Base-by-base conservation (phyloP, 1,140 invertebrate genomes). In the Acromyrmex charruanus region DNA sequence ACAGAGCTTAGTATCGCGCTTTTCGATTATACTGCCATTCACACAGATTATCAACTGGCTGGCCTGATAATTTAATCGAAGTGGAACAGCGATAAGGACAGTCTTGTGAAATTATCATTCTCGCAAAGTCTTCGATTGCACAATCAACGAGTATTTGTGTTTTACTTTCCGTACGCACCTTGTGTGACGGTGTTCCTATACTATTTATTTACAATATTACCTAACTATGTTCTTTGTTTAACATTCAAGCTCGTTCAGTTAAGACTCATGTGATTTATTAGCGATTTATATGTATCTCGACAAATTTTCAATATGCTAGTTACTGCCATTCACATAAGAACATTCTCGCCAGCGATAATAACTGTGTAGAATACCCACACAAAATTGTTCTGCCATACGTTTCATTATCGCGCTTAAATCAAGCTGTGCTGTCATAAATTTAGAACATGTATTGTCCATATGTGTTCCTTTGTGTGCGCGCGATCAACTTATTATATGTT, bases 251-350 rank as follows among this genome's bases (percentile, higher is more conserved):
- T 61, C 18, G 39, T 63, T 84, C 35, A 75, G 69, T 75, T 25
- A 61, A 28, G 49, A 28, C 44, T 25, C 44, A 28, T 16, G 35
- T 51, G 55, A 84, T 84, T 84, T 84, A 84, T 61, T 51, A 51
- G 18, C 55, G 9, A 82, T 71, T 69, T 74, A 31, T 80, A 68
- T 80, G 63, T 80, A 69, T 68, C 77, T 82, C 68, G 6, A 61
- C 7, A 75, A 51, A 75, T 84, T 63, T 84, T 49, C 39, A 35
- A 51, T 10, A 51, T 71, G 66, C n/a, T 14, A 28, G 31, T 82
- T 49, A n/a, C 39, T 44, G 66, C 18, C 14, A 12, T 59, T 59
- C n/a, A 31, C 21, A 61, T 35, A 39, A 16, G 39, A 75, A 84
- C 49, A 75, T 84, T 75, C 9, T 31, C 53, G 31, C 44, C 25